Percentiles rank a stretch among this genome's conserved stretches.
Evolutionary conservation across 1,140 invertebrate species (phyloP).

Genomic region (Hycleus phaleratus): DNA sequence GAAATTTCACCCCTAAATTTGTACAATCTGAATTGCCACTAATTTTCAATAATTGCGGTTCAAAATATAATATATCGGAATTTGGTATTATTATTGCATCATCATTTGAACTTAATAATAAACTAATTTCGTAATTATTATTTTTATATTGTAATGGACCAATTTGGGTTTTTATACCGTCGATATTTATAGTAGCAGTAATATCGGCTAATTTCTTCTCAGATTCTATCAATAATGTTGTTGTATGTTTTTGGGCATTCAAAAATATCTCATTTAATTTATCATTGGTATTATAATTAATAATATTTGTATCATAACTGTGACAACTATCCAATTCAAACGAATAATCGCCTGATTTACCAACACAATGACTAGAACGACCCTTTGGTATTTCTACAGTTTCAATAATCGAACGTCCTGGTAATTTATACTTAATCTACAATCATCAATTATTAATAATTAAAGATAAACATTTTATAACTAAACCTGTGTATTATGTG

Average conservation of each 20-base stretch:
- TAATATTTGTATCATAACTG: conserved; percentile 53
- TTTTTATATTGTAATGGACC: conserved; percentile 22
- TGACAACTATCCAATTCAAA: conserved; percentile 79
- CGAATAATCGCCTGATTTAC: conserved; percentile 60
- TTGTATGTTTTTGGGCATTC: conserved; percentile 38
- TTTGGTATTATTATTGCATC: conserved; percentile 52
- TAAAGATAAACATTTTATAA: background rate
- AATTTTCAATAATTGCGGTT: conserved; percentile 54
- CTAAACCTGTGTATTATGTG: conserved; percentile 59
- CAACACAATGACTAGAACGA: conserved; percentile 54
- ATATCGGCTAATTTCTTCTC: conserved; percentile 35
- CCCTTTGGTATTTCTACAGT: conserved; percentile 24
- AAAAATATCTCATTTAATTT: conserved; percentile 34
- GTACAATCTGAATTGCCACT: conserved; percentile 64
- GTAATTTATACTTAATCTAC: conserved; percentile 28
- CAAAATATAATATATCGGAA: conserved; percentile 64
- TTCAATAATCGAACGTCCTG: conserved; percentile 6
- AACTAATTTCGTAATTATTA: conserved; percentile 26
- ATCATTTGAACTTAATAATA: conserved; percentile 43
- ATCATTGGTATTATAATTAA: conserved; percentile 42
- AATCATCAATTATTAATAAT: conserved; percentile 12
- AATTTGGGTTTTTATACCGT: conserved; percentile 24
- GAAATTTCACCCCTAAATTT: conserved; percentile 50
- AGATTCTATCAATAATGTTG: conserved; percentile 31
- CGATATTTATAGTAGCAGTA: conserved; percentile 30